These are phyloP conservation scores for Gila orcuttii DNA, from an alignment of 2,113 vertebrate genomes.

Conservation along the genomic window DNA sequence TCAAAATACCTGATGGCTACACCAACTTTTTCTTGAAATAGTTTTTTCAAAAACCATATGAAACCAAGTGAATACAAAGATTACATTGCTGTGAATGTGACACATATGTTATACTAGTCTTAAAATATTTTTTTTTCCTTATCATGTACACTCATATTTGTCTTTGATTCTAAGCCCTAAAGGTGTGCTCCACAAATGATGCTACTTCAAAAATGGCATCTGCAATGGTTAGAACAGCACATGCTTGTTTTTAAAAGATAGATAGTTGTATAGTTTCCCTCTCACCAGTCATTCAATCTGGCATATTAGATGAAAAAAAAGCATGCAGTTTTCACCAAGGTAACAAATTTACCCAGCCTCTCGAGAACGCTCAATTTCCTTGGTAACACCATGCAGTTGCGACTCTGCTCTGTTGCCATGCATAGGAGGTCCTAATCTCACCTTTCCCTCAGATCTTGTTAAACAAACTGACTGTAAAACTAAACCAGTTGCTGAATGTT, in stretches of 20 bases:
- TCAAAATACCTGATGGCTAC: no score
- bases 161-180: not conserved
- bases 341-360: slow-evolving; percentile 34
- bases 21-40: no score
- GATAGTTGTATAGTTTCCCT: not conserved
- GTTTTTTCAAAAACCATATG: no score
- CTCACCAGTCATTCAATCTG: not conserved
- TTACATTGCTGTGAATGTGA: no score
- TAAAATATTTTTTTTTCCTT: not conserved
- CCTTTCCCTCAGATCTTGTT: slow-evolving; percentile 33
- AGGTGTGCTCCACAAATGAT: not conserved
- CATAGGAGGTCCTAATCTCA: slow-evolving; percentile 44
- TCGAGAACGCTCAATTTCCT: slow-evolving; percentile 38
- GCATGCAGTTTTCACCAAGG: slow-evolving; percentile 30
- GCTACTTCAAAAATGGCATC: not conserved
- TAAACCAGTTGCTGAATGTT: not conserved
- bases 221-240: not conserved
- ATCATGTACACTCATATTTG: not conserved
- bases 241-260: not conserved
- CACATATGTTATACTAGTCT: no score
- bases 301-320: slow-evolving; percentile 27
- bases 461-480: slow-evolving; percentile 36
- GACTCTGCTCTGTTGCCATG: slow-evolving; percentile 7
- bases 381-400: slow-evolving; percentile 42
- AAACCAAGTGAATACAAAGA: no score